Percentiles rank a stretch among this genome's conserved stretches.
Conservation (phyloP, 2,888 invertebrate genomes). For the Seira sanloemensis region DNA sequence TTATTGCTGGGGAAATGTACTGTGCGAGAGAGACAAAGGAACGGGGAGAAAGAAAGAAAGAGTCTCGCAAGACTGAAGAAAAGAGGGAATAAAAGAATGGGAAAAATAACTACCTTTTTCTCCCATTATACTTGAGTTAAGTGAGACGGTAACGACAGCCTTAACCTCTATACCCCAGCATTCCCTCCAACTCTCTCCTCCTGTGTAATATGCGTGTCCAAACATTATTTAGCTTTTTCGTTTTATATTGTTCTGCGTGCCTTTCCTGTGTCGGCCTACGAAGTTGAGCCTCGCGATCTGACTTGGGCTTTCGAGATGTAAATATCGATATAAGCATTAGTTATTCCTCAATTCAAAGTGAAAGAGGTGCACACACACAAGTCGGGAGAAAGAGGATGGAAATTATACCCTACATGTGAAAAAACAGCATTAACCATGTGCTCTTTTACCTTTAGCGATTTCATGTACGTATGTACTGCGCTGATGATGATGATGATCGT, state of each 20-base stretch:
- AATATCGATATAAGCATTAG: conserved; percentile 1
- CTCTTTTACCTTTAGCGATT: background rate
- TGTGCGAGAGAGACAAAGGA: background rate
- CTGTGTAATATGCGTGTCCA: background rate
- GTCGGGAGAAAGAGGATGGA: background rate
- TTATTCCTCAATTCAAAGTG: background rate
- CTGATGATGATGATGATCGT: conserved; percentile 1
- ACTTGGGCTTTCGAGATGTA: background rate
- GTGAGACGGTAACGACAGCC: conserved; percentile 40
- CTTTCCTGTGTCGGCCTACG: background rate
- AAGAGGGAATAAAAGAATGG: background rate
- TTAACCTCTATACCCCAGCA: background rate
- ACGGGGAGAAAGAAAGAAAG: background rate
- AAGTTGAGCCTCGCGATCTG: background rate
- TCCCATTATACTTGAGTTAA: conserved; percentile 30
- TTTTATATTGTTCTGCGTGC: background rate
- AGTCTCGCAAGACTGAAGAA: conserved; percentile 11
- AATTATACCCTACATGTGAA: background rate
- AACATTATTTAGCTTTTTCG: background rate
- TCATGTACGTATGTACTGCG: background rate
- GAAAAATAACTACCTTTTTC: conserved; percentile 28
- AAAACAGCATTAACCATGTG: conserved; percentile 3
- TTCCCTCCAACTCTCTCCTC: background rate
- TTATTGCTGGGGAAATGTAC: too few relatives aligned
- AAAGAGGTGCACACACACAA: background rate